These are phyloP conservation scores for Pseudanteris insignis DNA, from an alignment of 2,888 invertebrate species.

Conservation along the genomic window DNA sequence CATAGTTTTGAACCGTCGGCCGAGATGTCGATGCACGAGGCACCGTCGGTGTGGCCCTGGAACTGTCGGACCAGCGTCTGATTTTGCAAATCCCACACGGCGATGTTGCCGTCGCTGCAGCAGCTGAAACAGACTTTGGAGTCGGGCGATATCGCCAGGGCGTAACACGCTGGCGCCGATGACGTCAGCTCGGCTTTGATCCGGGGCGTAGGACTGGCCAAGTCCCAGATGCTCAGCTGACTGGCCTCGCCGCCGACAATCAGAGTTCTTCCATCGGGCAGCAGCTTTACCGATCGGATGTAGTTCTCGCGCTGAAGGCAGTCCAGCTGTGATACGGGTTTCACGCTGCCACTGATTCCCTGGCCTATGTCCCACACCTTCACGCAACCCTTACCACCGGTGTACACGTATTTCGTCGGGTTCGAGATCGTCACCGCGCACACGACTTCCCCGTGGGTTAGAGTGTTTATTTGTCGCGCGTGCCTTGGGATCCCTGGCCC, in stretches of 20 bases:
- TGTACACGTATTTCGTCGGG: constrained; percentile 90
- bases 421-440: constrained; percentile 95
- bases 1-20: constrained; percentile 88
- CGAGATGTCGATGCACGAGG: constrained; percentile 96
- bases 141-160: constrained; percentile 95
- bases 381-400: constrained; percentile 95
- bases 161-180: constrained; percentile 97
- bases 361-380: constrained; percentile 86
- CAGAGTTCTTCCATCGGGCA: constrained; percentile 92
- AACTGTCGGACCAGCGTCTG: constrained; percentile 92
- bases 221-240: constrained; percentile 95
- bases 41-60: constrained; percentile 97
- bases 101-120: constrained; percentile 97
- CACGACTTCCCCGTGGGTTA: constrained; percentile 96
- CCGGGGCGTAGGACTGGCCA: constrained; percentile 89
- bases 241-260: constrained; percentile 97
- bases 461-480: constrained; percentile 86
- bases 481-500: constrained; percentile 94
- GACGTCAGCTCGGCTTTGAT: constrained; percentile 91
- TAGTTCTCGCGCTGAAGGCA: constrained; percentile 96
- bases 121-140: constrained; percentile 98
- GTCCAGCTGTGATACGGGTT: constrained; percentile 84
- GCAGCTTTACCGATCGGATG: constrained; percentile 92
- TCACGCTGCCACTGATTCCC: constrained; percentile 75
- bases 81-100: constrained; percentile 93